Evolutionary conservation across 1,140 invertebrate genomes (phyloP).

Genomic region (Apocrypta bakeri): DNA sequence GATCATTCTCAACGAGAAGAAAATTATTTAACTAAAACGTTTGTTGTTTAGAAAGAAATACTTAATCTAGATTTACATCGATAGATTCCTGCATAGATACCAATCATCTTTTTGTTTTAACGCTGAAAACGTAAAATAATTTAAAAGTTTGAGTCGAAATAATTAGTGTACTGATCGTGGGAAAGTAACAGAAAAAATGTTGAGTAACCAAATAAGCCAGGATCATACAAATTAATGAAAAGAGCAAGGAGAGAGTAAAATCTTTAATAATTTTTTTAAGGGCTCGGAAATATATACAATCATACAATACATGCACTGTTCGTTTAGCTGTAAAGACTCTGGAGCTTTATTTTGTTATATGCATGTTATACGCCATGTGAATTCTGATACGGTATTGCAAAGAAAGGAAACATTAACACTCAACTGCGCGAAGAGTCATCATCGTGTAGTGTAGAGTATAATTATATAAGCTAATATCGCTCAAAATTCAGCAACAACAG

Average conservation of each 20-base stretch:
- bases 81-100: neutral
- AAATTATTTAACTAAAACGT: neutral
- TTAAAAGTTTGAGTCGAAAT: neutral
- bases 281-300: constrained; percentile 51
- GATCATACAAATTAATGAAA: constrained; percentile 44
- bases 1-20: constrained; percentile 18
- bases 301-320: constrained; percentile 49
- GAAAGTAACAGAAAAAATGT: neutral
- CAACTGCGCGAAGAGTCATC: neutral
- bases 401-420: neutral
- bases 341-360: constrained; percentile 28
- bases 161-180: neutral
- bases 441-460: neutral
- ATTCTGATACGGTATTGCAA: neutral
- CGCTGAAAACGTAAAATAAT: neutral
- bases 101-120: neutral
- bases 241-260: constrained; percentile 47
- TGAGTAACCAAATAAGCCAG: constrained; percentile 3
- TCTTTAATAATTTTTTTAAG: constrained; percentile 49
- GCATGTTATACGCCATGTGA: neutral
- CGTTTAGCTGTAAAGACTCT: constrained; percentile 35
- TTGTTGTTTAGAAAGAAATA: neutral
- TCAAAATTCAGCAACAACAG: neutral
- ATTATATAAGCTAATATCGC: neutral
- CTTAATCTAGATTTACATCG: neutral